These are phyloP conservation scores for Trissoscelio sp. DNA, from an alignment of 2,888 invertebrate genomes.

Conservation along the genomic window DNA sequence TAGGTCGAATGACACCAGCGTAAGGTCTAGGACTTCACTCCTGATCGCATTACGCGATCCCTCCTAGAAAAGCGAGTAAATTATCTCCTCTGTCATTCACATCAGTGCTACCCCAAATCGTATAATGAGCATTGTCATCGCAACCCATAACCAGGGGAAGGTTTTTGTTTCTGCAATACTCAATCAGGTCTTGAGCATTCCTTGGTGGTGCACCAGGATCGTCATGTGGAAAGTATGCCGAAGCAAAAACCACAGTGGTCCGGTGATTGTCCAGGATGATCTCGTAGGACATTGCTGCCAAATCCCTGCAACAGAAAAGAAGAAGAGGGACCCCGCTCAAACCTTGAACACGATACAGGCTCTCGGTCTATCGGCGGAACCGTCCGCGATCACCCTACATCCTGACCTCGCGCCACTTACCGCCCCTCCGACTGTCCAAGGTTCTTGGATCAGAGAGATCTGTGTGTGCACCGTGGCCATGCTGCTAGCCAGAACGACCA, in stretches of 20 bases:
- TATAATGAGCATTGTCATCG: neutral
- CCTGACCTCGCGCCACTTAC: neutral
- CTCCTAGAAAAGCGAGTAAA: neutral
- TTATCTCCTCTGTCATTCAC: neutral
- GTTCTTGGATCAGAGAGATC: slow-evolving; percentile 26
- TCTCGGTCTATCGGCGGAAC: neutral
- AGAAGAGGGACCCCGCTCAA: slow-evolving; percentile 10
- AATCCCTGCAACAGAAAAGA: slow-evolving; percentile 10
- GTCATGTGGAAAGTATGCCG: slow-evolving; percentile 22
- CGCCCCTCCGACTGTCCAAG: neutral
- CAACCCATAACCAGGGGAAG: neutral
- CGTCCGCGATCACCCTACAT: neutral
- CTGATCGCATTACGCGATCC: too few species aligned
- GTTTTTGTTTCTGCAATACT: neutral
- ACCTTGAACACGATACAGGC: slow-evolving; percentile 1
- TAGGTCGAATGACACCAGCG: too few species aligned
- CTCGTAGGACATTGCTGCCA: neutral
- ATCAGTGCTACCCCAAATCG: neutral
- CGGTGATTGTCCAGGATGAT: neutral
- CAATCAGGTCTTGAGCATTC: neutral
- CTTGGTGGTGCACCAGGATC: neutral
- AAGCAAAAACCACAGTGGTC: slow-evolving; percentile 8
- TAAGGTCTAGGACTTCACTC: too few species aligned
- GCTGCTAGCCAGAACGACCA: slow-evolving; percentile 29
- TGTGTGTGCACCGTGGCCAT: slow-evolving; percentile 30